Conservation (phyloP, 2,113 vertebrate genomes). For the Ictidomys tridecemlineatus region DNA sequence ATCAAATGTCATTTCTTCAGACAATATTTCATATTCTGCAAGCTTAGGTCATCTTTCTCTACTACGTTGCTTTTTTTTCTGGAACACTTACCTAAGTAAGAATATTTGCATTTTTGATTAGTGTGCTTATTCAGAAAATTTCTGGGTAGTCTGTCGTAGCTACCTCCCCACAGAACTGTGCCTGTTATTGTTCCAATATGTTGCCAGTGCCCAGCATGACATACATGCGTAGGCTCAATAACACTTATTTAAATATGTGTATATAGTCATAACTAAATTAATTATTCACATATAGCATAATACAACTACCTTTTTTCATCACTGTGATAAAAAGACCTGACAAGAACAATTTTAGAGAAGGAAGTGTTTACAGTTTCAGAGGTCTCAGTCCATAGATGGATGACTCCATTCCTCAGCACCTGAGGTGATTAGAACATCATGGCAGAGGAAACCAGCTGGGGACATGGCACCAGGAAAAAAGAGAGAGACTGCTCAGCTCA, state of each 20-base stretch:
- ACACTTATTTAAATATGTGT: neutral
- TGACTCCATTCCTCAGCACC: too few species aligned
- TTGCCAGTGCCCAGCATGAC: neutral
- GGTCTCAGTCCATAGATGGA: too few species aligned
- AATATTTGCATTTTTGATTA: neutral
- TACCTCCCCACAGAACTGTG: neutral
- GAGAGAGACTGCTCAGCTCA: too few species aligned
- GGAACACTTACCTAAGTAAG: neutral
- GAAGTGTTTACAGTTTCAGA: too few species aligned
- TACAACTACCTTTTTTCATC: neutral
- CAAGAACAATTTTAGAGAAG: too few species aligned
- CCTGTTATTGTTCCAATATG: neutral
- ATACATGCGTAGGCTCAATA: neutral
- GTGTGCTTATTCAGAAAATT: neutral
- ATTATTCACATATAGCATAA: neutral
- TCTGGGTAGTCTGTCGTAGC: neutral
- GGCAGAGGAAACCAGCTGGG: too few species aligned
- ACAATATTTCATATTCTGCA: neutral
- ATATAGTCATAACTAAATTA: neutral
- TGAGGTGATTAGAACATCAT: too few species aligned
- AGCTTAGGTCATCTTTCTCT: neutral
- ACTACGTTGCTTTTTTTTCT: neutral
- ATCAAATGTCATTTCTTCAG: neutral
- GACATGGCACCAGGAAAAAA: too few species aligned
- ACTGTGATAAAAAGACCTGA: too few species aligned